These are phyloP conservation scores for Carlito syrichta DNA, from an alignment of 2,113 vertebrate species.

Conservation along the genomic window DNA sequence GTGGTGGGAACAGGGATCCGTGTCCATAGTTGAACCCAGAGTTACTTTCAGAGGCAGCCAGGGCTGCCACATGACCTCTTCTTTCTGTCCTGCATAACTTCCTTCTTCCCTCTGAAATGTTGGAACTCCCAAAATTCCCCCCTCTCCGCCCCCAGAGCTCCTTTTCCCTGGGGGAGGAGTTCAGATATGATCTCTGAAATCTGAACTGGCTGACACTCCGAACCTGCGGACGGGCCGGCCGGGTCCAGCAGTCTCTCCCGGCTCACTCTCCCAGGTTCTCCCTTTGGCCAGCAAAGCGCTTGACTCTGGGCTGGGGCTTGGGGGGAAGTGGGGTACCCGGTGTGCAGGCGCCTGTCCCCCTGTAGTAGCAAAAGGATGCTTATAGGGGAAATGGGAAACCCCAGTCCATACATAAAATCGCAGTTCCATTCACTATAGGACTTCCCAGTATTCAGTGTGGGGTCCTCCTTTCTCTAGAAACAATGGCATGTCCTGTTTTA, in stretches of 20 bases:
- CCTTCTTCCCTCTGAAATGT: neutral
- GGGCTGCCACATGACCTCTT: neutral
- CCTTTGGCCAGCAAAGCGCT: too few species aligned
- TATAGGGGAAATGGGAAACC: rapidly evolving
- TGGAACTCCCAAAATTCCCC: neutral
- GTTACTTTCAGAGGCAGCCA: neutral
- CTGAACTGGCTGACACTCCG: rapidly evolving
- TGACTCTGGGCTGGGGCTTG: too few species aligned
- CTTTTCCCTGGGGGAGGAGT: neutral
- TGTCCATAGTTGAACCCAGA: neutral
- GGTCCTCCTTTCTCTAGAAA: neutral
- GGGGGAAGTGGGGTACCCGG: neutral
- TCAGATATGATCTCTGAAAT: neutral
- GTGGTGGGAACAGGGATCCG: neutral
- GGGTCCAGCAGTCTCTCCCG: rapidly evolving
- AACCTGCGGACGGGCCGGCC: neutral
- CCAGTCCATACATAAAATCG: neutral
- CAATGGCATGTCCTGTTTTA: neutral
- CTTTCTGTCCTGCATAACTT: neutral
- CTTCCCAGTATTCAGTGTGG: neutral
- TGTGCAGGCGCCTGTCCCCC: rapidly evolving
- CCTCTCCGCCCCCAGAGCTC: neutral
- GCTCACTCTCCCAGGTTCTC: neutral
- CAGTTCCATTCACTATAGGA: neutral
- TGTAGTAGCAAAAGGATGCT: neutral